Conservation (phyloP, 2,113 vertebrate species). For the Brachirus orientalis region DNA sequence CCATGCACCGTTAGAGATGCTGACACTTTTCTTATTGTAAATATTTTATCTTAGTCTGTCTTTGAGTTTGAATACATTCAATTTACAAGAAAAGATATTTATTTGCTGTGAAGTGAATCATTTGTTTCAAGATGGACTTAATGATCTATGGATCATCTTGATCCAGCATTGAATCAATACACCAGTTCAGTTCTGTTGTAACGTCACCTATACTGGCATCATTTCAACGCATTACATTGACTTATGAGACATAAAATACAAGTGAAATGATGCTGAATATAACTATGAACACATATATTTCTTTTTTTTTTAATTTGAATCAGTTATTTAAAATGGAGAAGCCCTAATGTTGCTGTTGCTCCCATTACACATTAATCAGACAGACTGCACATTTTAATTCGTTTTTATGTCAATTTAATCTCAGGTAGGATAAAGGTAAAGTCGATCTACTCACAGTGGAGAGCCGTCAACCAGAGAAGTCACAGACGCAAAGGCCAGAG, state of each 20-base stretch:
- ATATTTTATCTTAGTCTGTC: background rate
- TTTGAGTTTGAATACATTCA: background rate
- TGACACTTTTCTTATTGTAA: background rate
- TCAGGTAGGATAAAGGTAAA: background rate
- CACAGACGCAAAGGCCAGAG: constrained; percentile 50
- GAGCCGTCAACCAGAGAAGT: constrained; percentile 35
- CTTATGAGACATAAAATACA: background rate
- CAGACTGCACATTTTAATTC: background rate
- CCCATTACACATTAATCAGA: background rate
- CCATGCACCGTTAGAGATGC: background rate
- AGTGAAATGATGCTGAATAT: too few species aligned
- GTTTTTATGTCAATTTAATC: background rate
- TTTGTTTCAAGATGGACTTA: constrained; percentile 13
- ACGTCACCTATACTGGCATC: background rate
- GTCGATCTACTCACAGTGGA: constrained; percentile 54
- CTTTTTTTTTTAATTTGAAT: background rate
- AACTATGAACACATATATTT: background rate
- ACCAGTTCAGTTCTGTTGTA: constrained; percentile 19
- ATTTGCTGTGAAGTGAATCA: background rate
- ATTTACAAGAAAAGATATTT: background rate
- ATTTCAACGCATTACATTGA: constrained; percentile 15
- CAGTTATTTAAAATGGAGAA: background rate
- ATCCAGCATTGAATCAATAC: constrained; percentile 25
- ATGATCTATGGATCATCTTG: constrained; percentile 33
- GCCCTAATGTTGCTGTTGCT: background rate